Evolutionary conservation across 2,797 vertebrate genomes (phyloP).

Genomic region (Euphonia xanthogaster): DNA sequence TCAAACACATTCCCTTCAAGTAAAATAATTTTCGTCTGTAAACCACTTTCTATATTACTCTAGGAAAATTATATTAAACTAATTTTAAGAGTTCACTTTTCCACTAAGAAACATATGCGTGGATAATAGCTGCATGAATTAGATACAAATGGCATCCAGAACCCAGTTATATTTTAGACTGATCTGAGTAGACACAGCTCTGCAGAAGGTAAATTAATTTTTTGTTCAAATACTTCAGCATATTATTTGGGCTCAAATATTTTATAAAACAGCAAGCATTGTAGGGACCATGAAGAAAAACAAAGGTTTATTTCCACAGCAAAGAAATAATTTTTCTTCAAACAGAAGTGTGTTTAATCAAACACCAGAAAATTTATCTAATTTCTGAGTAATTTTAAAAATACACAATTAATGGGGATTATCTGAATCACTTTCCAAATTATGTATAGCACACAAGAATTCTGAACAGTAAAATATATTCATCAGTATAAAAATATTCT

Average conservation of each 20-base stretch:
- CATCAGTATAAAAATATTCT: not conserved
- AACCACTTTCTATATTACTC: not conserved
- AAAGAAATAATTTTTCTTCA: not conserved
- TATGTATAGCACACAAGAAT: not conserved
- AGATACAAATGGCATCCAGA: not conserved
- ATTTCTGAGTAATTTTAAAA: not conserved
- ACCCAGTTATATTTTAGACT: not conserved
- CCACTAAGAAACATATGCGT: not conserved
- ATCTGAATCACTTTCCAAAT: not conserved
- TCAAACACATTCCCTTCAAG: not conserved
- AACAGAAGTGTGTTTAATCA: not conserved
- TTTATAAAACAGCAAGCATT: not conserved
- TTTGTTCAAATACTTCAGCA: not conserved
- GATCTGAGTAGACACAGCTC: not conserved
- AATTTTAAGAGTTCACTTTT: not conserved
- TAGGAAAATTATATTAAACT: not conserved
- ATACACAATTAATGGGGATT: not conserved
- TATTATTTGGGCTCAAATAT: not conserved
- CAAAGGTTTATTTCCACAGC: not conserved
- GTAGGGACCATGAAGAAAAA: not conserved
- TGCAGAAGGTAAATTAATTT: not conserved
- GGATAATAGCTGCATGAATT: not conserved
- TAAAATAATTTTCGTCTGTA: not conserved
- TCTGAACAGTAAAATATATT: not conserved
- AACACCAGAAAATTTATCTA: not conserved